phyloP scores from a whole-genome alignment of 2,797 vertebrate genomes.

The Anguilla anguilla region DNA sequence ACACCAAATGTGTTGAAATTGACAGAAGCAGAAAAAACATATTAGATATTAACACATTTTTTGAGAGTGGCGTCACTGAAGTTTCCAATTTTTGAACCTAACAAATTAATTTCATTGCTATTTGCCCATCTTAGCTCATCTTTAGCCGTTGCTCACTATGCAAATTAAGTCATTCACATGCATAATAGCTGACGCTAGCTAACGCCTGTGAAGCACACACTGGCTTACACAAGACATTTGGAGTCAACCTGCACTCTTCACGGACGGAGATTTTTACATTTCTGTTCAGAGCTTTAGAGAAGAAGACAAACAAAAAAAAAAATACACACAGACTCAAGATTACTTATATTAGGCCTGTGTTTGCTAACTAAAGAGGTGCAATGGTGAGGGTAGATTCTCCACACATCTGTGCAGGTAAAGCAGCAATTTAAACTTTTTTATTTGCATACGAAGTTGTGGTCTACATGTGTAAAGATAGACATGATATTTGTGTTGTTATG shows the following conservation, averaged over 20 bases:
- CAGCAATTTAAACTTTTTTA: not conserved
- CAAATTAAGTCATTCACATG: slow-evolving; percentile 6
- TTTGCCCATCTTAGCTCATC: not conserved
- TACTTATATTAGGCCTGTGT: not conserved
- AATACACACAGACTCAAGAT: not conserved
- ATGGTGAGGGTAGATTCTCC: not conserved
- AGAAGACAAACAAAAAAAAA: no score
- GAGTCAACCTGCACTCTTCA: not conserved
- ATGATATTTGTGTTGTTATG: not conserved
- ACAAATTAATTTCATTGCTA: not conserved
- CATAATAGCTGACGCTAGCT: not conserved
- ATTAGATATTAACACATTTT: no score
- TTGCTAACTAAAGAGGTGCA: not conserved
- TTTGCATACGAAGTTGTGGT: not conserved
- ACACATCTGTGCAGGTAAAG: not conserved
- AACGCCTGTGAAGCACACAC: no score
- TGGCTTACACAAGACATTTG: not conserved
- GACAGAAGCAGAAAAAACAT: no score
- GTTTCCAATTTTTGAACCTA: not conserved
- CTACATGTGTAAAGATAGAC: not conserved
- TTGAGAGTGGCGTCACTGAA: not conserved
- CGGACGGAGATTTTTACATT: not conserved
- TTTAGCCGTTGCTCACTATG: not conserved
- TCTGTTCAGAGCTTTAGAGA: not conserved
- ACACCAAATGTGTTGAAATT: no score